Base-by-base conservation (phyloP, 2,888 invertebrate species). In the Linnaemya tessellans region DNA sequence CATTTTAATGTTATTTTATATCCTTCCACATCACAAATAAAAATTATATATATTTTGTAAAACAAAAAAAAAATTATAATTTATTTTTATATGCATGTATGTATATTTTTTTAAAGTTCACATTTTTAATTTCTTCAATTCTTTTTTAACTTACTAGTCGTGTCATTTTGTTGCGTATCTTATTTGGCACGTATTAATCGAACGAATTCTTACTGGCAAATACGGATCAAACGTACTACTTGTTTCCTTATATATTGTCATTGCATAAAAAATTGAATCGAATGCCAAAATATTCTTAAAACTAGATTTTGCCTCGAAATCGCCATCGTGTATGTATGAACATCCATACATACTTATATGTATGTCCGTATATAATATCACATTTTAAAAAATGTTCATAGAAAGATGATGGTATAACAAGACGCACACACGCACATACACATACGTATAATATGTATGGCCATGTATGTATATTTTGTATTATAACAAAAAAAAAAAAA, bases 161-260 rank as follows among this genome's bases (percentile, higher is more conserved):
- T 90, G 89, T 91, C 90, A 90, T 90, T 77, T 74, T 68, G 67
- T 41, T 85, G 68, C 78, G 85, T 58, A 64, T 78, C 67, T n/a
- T 81, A 73, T 74, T 62, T 85, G 80, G 67, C 78, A 73, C 87
- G 87, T 88, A 87, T 87, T 87, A 87, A 89, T 89, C 88, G 89
- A 88, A 87, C 89, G 88, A 91, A 89, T 91, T 91, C 90, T 90
- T 89, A 89, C 88, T 89, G 89, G 89, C 89, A 91, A 91, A 91
- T 91, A 90, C 90, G 41, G 88, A 88, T 87, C 84, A 87, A 88
- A 89, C 87, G 86, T 84, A 88, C 88, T 88, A 88, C 90, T 89
- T 89, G 90, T 90, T 91, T 91, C 91, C 90, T 91, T 91, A 90
- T 91, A 91, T 91, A 89, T 90, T 88, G 86, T 89, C 88, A 88